A percentile compares a stretch with the other conserved stretches of the same genome.
Conservation (phyloP, 2,797 vertebrate genomes). For the Capromys pilorides region DNA sequence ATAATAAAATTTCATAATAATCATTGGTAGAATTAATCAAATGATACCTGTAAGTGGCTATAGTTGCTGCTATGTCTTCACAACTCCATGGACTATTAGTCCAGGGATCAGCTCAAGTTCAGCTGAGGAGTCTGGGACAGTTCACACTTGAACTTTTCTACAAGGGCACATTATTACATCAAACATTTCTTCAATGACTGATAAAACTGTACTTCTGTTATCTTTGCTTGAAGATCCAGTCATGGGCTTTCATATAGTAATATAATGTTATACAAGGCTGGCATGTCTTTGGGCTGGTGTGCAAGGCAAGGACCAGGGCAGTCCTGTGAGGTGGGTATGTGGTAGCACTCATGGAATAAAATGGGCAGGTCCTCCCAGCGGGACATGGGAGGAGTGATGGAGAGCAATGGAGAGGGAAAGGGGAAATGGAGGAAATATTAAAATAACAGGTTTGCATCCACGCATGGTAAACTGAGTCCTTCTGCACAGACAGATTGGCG, state of each 20-base stretch:
- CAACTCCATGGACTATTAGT: background rate
- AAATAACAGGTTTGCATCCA: background rate
- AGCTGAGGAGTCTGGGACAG: background rate
- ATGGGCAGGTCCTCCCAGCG: slow-evolving; percentile 32
- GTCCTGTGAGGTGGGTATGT: slow-evolving; percentile 69
- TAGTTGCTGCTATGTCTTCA: background rate
- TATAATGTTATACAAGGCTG: slow-evolving; percentile 42
- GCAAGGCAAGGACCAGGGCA: slow-evolving; percentile 59
- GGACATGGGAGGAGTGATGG: background rate
- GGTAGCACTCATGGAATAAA: slow-evolving; percentile 54
- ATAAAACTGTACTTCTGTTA: background rate
- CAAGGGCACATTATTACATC: background rate
- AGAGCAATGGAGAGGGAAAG: background rate
- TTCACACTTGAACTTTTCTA: background rate
- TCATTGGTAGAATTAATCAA: slow-evolving; percentile 40
- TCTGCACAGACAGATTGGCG: slow-evolving; percentile 53
- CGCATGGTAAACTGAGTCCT: slow-evolving; percentile 13
- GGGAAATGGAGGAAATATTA: background rate
- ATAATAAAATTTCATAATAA: slow-evolving; percentile 29
- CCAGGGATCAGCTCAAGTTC: background rate
- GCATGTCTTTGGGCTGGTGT: slow-evolving; percentile 11
- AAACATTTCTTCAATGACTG: background rate
- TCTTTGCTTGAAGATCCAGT: slow-evolving; percentile 57
- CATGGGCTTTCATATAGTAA: background rate
- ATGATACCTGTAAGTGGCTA: background rate